Conservation (phyloP, 2,888 invertebrate species). For the Xestia xanthographa region DNA sequence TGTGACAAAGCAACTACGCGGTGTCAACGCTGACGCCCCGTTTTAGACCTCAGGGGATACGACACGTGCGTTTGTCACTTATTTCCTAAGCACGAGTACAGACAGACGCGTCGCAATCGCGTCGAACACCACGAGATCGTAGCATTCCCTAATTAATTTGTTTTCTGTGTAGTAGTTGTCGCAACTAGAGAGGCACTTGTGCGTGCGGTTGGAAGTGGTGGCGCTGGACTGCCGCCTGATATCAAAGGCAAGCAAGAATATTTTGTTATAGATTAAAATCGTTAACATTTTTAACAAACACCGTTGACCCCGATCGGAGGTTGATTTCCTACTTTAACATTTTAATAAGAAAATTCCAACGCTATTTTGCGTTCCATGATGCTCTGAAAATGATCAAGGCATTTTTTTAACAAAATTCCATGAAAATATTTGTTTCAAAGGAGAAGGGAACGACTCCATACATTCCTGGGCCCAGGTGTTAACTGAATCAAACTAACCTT, state of each 20-base stretch:
- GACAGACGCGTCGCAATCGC: neutral
- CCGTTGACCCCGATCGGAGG: neutral
- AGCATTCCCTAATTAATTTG: neutral
- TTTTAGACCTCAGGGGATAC: neutral
- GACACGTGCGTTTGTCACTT: neutral
- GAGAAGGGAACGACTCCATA: too few species aligned
- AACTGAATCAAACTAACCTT: too few species aligned
- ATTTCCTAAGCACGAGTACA: neutral
- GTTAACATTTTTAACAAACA: conserved; percentile 5
- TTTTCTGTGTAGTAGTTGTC: neutral
- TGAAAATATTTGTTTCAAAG: neutral
- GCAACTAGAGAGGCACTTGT: neutral
- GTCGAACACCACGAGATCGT: neutral
- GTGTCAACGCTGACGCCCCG: neutral
- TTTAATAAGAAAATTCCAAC: conserved; percentile 3
- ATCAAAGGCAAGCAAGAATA: neutral
- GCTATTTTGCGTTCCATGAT: neutral
- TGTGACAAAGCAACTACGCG: neutral
- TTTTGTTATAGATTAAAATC: conserved; percentile 9
- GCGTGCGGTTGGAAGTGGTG: neutral
- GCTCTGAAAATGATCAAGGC: neutral
- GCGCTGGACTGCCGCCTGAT: neutral
- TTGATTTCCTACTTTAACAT: conserved; percentile 18
- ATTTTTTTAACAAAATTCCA: neutral
- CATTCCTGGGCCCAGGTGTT: too few species aligned